phyloP scores from a whole-genome alignment of 2,113 vertebrate genomes.

The Bombycilla garrulus region DNA sequence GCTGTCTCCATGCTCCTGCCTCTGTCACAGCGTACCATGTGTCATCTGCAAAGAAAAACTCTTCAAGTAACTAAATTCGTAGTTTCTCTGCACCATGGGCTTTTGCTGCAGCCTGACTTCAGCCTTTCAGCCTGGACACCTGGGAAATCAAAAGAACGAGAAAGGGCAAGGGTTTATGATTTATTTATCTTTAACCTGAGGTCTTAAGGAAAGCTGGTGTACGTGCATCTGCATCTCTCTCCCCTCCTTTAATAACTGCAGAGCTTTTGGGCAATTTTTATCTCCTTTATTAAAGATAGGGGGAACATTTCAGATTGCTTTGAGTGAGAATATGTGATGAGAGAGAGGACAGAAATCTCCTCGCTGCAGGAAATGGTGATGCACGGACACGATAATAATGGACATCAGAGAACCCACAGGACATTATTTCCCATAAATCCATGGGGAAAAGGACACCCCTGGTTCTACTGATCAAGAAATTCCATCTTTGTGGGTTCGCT shows the following conservation, averaged over 20 bases:
- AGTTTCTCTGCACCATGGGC: background rate
- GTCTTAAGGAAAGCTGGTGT: background rate
- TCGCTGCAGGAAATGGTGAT: background rate
- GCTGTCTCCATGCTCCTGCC: background rate
- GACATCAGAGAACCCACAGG: background rate
- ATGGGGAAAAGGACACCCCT: accelerated
- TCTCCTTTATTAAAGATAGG: background rate
- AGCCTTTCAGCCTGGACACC: background rate
- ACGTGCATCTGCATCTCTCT: background rate
- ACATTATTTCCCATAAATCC: background rate
- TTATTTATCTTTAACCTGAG: conserved; percentile 5
- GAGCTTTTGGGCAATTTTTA: background rate
- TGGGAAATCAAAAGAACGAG: background rate
- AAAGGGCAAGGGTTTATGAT: background rate
- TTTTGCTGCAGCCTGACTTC: background rate
- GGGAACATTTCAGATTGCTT: background rate
- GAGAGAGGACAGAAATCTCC: background rate
- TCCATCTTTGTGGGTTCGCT: background rate
- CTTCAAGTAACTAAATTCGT: background rate
- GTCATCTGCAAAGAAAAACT: background rate
- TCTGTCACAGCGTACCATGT: background rate
- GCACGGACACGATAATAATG: accelerated
- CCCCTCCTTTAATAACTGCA: background rate
- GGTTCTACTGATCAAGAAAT: background rate
- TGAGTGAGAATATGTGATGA: background rate